Conservation (phyloP, 2,888 invertebrate genomes). For the Silvanus unidentatus region DNA sequence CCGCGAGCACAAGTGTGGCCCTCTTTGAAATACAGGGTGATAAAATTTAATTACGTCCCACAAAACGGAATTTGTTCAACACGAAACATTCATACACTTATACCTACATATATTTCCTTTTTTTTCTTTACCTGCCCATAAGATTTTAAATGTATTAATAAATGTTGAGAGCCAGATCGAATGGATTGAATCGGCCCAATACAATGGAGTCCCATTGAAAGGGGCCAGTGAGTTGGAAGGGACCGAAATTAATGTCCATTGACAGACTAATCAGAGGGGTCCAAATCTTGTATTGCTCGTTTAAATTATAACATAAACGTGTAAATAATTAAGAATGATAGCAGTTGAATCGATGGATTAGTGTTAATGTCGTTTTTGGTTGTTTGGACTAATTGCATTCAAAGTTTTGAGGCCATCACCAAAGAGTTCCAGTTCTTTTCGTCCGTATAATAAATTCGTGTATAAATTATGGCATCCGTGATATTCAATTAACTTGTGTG, state of each 20-base stretch:
- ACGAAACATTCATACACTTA: too few species aligned
- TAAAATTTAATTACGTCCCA: too few species aligned
- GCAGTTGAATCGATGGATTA: too few species aligned
- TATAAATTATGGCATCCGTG: constrained; percentile 22
- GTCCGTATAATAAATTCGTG: neutral
- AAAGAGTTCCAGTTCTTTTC: constrained; percentile 4
- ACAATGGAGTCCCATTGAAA: constrained; percentile 22
- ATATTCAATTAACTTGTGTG: constrained; percentile 21
- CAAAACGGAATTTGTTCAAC: too few species aligned
- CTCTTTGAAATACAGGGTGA: too few species aligned
- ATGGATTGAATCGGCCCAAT: constrained; percentile 25
- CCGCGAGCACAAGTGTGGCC: constrained; percentile 1
- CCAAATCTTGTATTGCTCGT: neutral
- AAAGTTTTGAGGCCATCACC: too few species aligned
- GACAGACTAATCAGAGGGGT: constrained; percentile 35
- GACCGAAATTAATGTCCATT: constrained; percentile 34
- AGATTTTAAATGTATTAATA: constrained; percentile 10
- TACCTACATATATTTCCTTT: too few species aligned
- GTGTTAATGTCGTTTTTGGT: too few species aligned
- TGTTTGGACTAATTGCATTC: too few species aligned
- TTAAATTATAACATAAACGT: too few species aligned
- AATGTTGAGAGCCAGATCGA: constrained; percentile 26
- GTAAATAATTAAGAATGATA: too few species aligned
- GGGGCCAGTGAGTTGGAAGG: constrained; percentile 30
- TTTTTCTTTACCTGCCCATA: neutral